Evolutionary conservation across 2,888 invertebrate species (phyloP).

Genomic region (Himalopsyche japonica): DNA sequence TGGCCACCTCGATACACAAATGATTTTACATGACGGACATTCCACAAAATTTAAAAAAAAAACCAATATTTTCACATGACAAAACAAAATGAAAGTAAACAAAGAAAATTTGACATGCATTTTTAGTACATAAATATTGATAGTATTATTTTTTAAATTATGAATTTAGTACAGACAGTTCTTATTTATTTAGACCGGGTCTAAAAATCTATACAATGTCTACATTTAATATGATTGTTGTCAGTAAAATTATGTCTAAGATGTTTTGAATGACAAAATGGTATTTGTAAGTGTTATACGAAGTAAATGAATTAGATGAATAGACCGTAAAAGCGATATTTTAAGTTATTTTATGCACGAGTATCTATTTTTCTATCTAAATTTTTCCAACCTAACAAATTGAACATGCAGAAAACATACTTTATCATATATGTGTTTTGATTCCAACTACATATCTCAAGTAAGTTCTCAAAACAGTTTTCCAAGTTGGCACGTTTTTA

Average conservation of each 20-base stretch:
- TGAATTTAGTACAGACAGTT: not conserved
- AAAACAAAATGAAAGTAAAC: not conserved
- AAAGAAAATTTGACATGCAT: not conserved
- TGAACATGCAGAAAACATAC: not conserved
- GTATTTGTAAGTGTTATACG: not conserved
- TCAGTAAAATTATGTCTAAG: not conserved
- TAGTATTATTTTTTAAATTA: not conserved
- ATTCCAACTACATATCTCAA: not conserved
- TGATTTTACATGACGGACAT: not conserved
- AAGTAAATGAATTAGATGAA: not conserved
- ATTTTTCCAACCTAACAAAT: not conserved
- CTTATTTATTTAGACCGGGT: not conserved
- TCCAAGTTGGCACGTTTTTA: not conserved
- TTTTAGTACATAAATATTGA: not conserved
- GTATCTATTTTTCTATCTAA: not conserved
- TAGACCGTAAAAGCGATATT: not conserved
- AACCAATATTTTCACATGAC: not conserved
- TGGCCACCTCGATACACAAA: not conserved
- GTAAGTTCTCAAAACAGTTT: not conserved
- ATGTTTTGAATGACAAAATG: not conserved
- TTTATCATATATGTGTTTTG: not conserved
- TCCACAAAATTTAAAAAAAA: not conserved
- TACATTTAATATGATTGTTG: not conserved
- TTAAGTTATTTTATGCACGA: not conserved
- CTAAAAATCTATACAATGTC: not conserved